Evolutionary conservation across 1,140 invertebrate genomes (phyloP), one percentile per base, ranked within the genome.

Genomic region (Drosophila virilis): DNA sequence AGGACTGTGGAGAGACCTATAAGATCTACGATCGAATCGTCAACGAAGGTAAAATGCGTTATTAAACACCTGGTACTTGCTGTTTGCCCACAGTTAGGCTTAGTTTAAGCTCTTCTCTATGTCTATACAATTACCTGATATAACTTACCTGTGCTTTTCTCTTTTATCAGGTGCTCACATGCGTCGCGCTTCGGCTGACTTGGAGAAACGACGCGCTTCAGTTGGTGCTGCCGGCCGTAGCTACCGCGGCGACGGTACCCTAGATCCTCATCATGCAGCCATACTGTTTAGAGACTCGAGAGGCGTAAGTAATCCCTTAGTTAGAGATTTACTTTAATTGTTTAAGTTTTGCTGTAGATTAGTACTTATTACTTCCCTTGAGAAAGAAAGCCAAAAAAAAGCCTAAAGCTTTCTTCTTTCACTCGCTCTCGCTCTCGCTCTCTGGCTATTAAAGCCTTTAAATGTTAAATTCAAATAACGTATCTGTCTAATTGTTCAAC

Each of bases 281-380:
- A 97, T 97, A 71, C 94, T 97, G 62, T 98, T 98, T 92, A 93
- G 97, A 79, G 96, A 98, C 92, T 96, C 97, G 9, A 94, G 97
- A 94, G 97, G 97, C 93, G 97, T 98, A 93, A 97, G 96, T 72
- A 37, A 1, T n/a, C n/a, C 8, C 12, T 32, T 8, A 35, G 10
- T 42, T 33, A 43, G 42, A 43, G 12, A 43, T 0, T 7, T 13
- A 13, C 42, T 22, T 22, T 22, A 22, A 3, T 22, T 22, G 22
- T 22, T 28, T 28, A 28, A 28, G 22, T 28, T 28, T 28, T 5
- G 22, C 4, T 28, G 4, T 5, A 28, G 22, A 28, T 28, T 5
- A 28, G 6, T 33, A n/a, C 17, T 51, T 51, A 51, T n/a, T 33
- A 33, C 13, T 48, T 22, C 3, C 45, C 4, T 40, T 40, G 5